These are phyloP conservation scores for Drosophila anceps DNA, from an alignment of 2,888 invertebrate species.

Conservation along the genomic window DNA sequence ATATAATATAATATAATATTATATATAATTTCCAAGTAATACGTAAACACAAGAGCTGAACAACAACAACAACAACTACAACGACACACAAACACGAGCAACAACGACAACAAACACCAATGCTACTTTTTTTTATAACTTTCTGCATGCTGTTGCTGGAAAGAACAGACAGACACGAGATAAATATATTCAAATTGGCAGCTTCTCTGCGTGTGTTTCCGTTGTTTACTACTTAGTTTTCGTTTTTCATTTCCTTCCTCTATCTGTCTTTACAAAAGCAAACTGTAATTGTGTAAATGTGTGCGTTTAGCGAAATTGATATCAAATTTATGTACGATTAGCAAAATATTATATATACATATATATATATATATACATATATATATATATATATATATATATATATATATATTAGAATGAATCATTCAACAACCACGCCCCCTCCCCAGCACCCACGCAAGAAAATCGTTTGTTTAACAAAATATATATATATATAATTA, in stretches of 20 bases:
- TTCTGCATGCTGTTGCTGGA: conserved; percentile 27
- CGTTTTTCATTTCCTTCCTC: not conserved
- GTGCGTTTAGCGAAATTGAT: conserved; percentile 47
- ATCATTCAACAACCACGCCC: not conserved
- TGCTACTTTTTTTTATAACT: conserved; percentile 13
- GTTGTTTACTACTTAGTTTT: conserved; percentile 24
- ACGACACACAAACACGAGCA: conserved; percentile 1
- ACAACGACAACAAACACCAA: conserved; percentile 9
- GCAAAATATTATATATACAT: conserved; percentile 45
- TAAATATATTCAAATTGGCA: conserved; percentile 19
- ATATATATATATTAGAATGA: conserved; percentile 23
- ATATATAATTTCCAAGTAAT: conserved; percentile 38
- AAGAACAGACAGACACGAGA: not conserved
- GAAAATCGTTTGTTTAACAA: conserved; percentile 8
- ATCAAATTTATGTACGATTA: conserved; percentile 63
- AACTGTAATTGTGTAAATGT: conserved; percentile 30
- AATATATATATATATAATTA: conserved; percentile 18
- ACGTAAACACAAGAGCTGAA: conserved; percentile 56
- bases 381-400: conserved; percentile 52
- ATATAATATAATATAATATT: conserved; percentile 3
- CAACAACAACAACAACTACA: conserved; percentile 16
- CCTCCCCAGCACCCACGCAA: not conserved
- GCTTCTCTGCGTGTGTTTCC: conserved; percentile 29
- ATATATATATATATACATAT: conserved; percentile 16
- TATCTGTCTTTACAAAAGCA: not conserved